Conservation (phyloP, 2,113 vertebrate species). For the Rhynchopsitta pachyrhyncha region DNA sequence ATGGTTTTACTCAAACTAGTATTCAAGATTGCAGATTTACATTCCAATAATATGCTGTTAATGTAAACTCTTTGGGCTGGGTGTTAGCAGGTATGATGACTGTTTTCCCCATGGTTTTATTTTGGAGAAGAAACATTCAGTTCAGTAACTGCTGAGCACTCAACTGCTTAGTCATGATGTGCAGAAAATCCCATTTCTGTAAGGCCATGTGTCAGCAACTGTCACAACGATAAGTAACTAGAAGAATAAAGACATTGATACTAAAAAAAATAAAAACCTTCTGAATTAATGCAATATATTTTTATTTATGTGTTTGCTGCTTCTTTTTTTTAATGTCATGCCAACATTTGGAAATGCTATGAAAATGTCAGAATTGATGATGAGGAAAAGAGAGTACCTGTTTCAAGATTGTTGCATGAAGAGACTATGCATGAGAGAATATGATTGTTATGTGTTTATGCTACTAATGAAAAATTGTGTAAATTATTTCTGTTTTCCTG, state of each 20-base stretch:
- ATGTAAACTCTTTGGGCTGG: neutral
- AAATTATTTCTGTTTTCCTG: neutral
- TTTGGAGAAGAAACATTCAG: neutral
- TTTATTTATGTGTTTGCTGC: neutral
- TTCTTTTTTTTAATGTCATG: neutral
- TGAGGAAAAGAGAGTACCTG: neutral
- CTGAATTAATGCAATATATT: neutral
- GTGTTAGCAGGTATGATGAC: neutral
- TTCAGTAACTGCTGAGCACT: slow-evolving; percentile 4
- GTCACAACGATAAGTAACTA: neutral
- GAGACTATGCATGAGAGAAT: neutral
- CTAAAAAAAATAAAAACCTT: neutral
- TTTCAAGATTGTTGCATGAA: neutral
- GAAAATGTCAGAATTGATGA: neutral
- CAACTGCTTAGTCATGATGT: neutral
- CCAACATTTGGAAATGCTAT: neutral
- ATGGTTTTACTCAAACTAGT: neutral
- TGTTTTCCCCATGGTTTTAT: slow-evolving; percentile 6
- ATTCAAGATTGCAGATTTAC: neutral
- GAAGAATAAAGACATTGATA: neutral
- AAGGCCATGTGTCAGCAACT: slow-evolving; percentile 4
- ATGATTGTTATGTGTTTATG: neutral
- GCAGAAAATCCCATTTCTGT: slow-evolving; percentile 19
- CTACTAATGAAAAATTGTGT: neutral
- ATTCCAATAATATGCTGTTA: neutral